Conservation (phyloP, 2,888 invertebrate genomes). For the Nowickia ferox region DNA sequence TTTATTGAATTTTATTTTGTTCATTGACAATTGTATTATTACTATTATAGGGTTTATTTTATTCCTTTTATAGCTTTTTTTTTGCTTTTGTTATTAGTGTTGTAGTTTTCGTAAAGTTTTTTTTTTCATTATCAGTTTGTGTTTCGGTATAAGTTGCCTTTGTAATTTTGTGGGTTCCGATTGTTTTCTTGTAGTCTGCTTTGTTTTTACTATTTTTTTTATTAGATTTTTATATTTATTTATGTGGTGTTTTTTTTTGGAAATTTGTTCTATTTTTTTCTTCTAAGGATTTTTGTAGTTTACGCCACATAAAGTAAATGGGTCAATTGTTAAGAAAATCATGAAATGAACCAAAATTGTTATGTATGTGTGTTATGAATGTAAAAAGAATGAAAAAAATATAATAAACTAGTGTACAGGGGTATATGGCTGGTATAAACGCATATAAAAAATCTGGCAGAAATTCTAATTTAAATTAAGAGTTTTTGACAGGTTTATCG, state of each 20-base stretch:
- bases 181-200: constrained; percentile 73
- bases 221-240: background rate
- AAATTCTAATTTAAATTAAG: background rate
- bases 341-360: constrained; percentile 45
- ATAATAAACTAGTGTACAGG: background rate
- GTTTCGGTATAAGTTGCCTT: constrained; percentile 34
- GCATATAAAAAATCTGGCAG: background rate
- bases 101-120: constrained; percentile 29
- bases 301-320: constrained; percentile 80
- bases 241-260: too few species aligned
- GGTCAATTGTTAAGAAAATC: constrained; percentile 78
- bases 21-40: constrained; percentile 70
- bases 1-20: constrained; percentile 69
- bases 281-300: constrained; percentile 69
- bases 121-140: constrained; percentile 48
- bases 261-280: background rate
- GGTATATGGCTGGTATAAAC: background rate
- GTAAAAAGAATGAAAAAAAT: constrained; percentile 1
- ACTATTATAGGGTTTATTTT: constrained; percentile 64
- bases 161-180: constrained; percentile 55
- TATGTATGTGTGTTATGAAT: background rate
- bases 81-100: constrained; percentile 14
- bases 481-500: too few species aligned
- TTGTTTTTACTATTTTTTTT: constrained; percentile 69
- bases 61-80: constrained; percentile 50